Evolutionary conservation across 2,113 vertebrate genomes (phyloP).

Genomic region (Gobio gobio): DNA sequence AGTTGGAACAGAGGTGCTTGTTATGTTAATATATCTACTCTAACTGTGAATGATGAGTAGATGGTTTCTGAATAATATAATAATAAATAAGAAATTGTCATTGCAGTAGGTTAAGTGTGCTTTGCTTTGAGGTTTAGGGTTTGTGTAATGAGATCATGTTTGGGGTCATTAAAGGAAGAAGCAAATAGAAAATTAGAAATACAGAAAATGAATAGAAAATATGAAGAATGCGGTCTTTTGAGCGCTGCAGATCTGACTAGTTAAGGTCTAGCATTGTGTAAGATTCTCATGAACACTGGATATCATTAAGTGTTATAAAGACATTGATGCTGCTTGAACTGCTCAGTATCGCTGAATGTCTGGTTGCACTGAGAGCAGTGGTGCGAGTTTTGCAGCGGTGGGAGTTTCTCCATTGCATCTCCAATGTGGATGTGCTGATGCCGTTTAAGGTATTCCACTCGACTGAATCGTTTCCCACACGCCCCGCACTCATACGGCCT

Average conservation of each 20-base stretch:
- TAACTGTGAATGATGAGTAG: too few relatives aligned
- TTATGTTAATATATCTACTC: too few relatives aligned
- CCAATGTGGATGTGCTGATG: slow-evolving; percentile 78
- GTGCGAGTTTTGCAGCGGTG: slow-evolving; percentile 63
- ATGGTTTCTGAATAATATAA: background rate
- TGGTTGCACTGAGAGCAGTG: slow-evolving; percentile 80
- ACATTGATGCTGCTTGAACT: slow-evolving; percentile 78
- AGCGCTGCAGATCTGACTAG: background rate
- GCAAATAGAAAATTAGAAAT: background rate
- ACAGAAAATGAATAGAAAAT: background rate
- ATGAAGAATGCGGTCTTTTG: background rate
- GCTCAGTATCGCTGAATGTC: slow-evolving; percentile 77
- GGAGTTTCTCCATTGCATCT: slow-evolving; percentile 53
- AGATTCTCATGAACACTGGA: background rate
- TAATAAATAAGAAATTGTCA: background rate
- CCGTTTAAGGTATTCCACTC: slow-evolving; percentile 82
- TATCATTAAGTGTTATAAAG: slow-evolving; percentile 61
- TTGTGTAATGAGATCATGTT: background rate
- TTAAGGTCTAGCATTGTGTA: background rate
- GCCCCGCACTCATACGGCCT: slow-evolving; percentile 81
- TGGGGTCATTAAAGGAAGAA: background rate
- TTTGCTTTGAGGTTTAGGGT: background rate
- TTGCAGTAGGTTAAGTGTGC: background rate
- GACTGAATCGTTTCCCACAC: slow-evolving; percentile 86
- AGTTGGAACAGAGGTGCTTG: background rate